Evolutionary conservation across 1,140 invertebrate genomes (phyloP).

Genomic region (Cydia pomonella): DNA sequence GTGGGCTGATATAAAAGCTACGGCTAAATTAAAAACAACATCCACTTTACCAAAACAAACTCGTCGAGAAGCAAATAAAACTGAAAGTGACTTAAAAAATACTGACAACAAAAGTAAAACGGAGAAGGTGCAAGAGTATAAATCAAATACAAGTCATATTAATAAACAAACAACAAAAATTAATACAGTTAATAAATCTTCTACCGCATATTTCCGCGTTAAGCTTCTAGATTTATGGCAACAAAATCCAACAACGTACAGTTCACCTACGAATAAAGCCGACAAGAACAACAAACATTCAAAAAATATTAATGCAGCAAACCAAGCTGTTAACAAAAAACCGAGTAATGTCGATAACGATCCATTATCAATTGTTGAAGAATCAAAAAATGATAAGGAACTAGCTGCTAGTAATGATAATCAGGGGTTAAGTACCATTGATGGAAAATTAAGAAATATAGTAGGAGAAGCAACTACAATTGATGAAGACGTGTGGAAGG

Average conservation of each 20-base stretch:
- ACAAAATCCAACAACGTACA: neutral
- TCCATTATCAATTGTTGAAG: neutral
- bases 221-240: neutral
- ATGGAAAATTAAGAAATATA: neutral
- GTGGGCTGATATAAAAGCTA: neutral
- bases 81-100: neutral
- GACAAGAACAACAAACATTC: neutral
- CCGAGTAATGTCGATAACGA: neutral
- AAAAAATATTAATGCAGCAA: neutral
- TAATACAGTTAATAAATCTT: neutral
- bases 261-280: neutral
- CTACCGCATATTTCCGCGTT: too few relatives aligned
- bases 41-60: slow-evolving; percentile 3
- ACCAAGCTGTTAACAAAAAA: neutral
- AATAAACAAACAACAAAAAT: neutral
- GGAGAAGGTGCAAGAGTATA: neutral
- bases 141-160: neutral
- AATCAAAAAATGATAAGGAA: neutral
- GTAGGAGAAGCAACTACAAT: neutral
- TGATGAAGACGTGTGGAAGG: neutral
- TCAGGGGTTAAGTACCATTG: neutral
- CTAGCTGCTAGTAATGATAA: neutral
- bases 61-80: slow-evolving; percentile 5
- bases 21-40: slow-evolving; percentile 12
- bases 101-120: neutral